Percentiles rank a stretch among this genome's conserved stretches.
Evolutionary conservation across 2,888 invertebrate genomes (phyloP).

Genomic region (Conus canariensis): DNA sequence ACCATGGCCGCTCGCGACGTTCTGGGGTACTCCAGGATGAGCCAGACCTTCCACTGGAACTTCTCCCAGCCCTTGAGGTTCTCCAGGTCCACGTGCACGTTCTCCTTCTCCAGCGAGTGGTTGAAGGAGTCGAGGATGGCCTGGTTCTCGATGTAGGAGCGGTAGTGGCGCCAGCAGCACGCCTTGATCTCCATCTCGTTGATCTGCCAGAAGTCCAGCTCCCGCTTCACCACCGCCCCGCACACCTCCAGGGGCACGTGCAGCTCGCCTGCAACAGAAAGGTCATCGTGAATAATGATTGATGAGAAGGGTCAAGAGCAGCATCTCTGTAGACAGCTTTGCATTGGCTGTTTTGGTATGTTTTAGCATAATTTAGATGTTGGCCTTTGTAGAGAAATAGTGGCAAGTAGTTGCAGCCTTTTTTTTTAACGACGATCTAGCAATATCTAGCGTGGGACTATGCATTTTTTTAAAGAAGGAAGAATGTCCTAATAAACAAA

Average conservation of each 20-base stretch:
- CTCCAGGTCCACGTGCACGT: conserved; percentile 65
- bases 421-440: too few relatives aligned
- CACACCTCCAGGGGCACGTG: conserved; percentile 78
- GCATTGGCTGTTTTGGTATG: background rate
- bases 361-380: background rate
- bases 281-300: background rate
- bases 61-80: conserved; percentile 70
- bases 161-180: conserved; percentile 76
- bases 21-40: conserved; percentile 75
- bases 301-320: background rate
- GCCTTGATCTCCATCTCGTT: conserved; percentile 75
- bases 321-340: background rate
- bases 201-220: conserved; percentile 77
- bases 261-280: conserved; percentile 72
- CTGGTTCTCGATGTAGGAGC: conserved; percentile 76
- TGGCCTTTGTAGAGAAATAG: background rate
- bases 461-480: too few relatives aligned
- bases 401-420: background rate
- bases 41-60: conserved; percentile 74
- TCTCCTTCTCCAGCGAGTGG: conserved; percentile 70
- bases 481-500: too few relatives aligned
- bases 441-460: too few relatives aligned
- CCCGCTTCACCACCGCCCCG: conserved; percentile 77
- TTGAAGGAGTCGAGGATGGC: conserved; percentile 74
- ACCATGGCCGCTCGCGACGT: conserved; percentile 76